Percentiles rank a stretch among this genome's conserved stretches.
These are phyloP conservation scores for Mormyrops boulengeri DNA, from an alignment of 2,797 vertebrate genomes.

Conservation along the genomic window DNA sequence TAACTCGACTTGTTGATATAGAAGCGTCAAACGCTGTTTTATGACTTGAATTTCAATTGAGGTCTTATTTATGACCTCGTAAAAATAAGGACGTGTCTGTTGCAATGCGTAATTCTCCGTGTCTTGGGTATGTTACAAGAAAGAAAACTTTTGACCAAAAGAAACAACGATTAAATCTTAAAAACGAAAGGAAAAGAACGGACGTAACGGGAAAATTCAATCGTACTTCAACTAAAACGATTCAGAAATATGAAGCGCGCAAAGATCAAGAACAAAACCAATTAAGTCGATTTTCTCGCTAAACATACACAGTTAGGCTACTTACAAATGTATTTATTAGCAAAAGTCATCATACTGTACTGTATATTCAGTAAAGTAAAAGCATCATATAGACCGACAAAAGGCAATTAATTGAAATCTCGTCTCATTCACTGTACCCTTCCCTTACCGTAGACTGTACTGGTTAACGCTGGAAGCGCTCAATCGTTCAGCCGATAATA, in stretches of 20 bases:
- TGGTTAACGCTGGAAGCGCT: not conserved
- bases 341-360: not conserved
- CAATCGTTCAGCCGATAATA: not conserved
- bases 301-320: not conserved
- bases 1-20: constrained; percentile 23
- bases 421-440: not conserved
- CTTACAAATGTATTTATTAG: not conserved
- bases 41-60: constrained; percentile 45
- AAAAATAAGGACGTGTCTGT: constrained; percentile 6
- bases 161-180: not conserved
- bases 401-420: constrained; percentile 8
- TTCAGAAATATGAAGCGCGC: not conserved
- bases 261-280: not conserved
- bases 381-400: not conserved
- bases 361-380: not conserved
- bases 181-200: not conserved
- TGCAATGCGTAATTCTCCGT: not conserved
- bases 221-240: not conserved
- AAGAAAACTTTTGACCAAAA: not conserved
- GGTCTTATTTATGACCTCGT: constrained; percentile 42
- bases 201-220: not conserved
- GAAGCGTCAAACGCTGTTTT: constrained; percentile 30
- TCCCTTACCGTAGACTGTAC: not conserved
- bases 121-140: not conserved
- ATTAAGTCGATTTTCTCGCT: not conserved